A percentile compares a stretch with the other conserved stretches of the same genome.
These are phyloP conservation scores for Sinelater perroti DNA, from an alignment of 2,888 invertebrate species.

Conservation along the genomic window DNA sequence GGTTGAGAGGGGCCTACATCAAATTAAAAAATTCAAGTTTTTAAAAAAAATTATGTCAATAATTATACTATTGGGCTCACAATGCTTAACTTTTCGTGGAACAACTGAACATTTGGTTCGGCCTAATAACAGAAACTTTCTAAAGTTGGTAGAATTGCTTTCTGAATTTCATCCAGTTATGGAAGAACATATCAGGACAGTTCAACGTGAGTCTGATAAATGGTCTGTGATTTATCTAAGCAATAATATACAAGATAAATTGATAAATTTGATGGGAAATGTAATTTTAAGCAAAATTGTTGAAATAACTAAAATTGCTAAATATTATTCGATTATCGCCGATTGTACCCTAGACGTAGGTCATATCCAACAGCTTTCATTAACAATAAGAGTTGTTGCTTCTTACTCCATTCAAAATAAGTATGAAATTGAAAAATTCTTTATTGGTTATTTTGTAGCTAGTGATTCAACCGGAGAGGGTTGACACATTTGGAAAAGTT, in stretches of 20 bases:
- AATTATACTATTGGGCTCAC: slow-evolving; percentile 14
- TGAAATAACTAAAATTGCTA: slow-evolving; percentile 9
- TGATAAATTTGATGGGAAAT: slow-evolving; percentile 19
- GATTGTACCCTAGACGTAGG: slow-evolving; percentile 17
- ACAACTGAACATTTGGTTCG: slow-evolving; percentile 16
- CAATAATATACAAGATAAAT: slow-evolving; percentile 20
- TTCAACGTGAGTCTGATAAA: slow-evolving; percentile 22
- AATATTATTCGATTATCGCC: slow-evolving; percentile 17
- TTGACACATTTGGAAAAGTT: slow-evolving; percentile 24
- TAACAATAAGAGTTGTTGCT: slow-evolving; percentile 17
- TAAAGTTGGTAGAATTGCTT: slow-evolving; percentile 19
- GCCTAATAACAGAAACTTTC: slow-evolving; percentile 16
- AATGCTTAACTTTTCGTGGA: slow-evolving; percentile 22
- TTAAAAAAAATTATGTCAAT: slow-evolving; percentile 16
- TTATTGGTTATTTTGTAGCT: slow-evolving; percentile 25
- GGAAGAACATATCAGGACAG: slow-evolving; percentile 18
- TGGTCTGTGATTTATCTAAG: slow-evolving; percentile 17
- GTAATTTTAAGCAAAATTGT: slow-evolving; percentile 19
- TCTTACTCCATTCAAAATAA: slow-evolving; percentile 21
- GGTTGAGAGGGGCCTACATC: slow-evolving; percentile 10
- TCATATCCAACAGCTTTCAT: slow-evolving; percentile 20
- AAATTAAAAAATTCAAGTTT: slow-evolving; percentile 19
- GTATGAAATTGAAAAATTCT: slow-evolving; percentile 23
- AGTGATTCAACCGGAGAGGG: slow-evolving; percentile 25
- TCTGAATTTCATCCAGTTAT: slow-evolving; percentile 20